These are phyloP conservation scores for Dynastes grantii DNA, from an alignment of 2,888 invertebrate species.

Conservation along the genomic window DNA sequence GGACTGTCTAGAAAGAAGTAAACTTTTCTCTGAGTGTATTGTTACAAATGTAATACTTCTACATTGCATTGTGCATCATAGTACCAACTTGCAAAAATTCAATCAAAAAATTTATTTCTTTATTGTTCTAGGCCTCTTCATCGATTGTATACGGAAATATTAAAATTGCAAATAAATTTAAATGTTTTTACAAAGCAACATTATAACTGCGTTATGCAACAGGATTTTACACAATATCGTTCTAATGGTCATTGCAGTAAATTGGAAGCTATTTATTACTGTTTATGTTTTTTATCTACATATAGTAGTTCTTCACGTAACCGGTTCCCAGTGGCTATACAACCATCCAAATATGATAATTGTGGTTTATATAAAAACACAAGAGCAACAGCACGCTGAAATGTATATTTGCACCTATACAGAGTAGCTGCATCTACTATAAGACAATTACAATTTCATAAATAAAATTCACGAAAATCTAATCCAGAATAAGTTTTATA, in stretches of 20 bases:
- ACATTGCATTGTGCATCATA: no score
- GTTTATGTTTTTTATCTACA: slow-evolving; percentile 38
- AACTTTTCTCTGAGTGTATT: no score
- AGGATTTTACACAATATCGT: slow-evolving; percentile 32
- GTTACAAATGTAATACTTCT: no score
- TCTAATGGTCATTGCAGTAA: slow-evolving; percentile 26
- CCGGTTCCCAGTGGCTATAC: slow-evolving; percentile 32
- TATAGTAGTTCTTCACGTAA: slow-evolving; percentile 35
- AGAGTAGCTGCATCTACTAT: no score
- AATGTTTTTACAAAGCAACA: neutral
- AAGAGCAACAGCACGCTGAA: slow-evolving; percentile 22
- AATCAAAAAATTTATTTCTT: neutral
- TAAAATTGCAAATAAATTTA: neutral
- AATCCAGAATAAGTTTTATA: no score
- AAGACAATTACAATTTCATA: no score
- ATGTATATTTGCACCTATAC: no score
- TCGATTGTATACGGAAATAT: no score
- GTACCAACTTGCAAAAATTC: neutral
- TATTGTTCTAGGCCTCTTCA: no score
- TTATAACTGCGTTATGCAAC: slow-evolving; percentile 16
- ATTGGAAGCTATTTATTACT: slow-evolving; percentile 34
- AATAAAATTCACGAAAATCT: no score
- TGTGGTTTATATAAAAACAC: slow-evolving; percentile 35
- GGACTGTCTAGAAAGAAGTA: no score
- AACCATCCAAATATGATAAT: slow-evolving; percentile 32